Evolutionary conservation across 1,140 invertebrate genomes (phyloP).

Genomic region (Colletes latitarsis): DNA sequence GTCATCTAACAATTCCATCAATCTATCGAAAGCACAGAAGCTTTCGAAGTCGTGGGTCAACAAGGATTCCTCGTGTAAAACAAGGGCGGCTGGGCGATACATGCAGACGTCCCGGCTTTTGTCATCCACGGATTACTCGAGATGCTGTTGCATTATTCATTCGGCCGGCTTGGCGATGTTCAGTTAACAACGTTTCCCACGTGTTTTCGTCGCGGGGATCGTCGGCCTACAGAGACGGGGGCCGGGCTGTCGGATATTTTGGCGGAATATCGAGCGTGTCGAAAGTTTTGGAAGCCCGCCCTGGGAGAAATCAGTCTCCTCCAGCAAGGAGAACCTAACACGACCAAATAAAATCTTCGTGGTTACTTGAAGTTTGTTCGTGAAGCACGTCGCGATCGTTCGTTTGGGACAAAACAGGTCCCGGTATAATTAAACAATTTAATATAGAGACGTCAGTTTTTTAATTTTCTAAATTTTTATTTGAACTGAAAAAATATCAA

Average conservation of each 20-base stretch:
- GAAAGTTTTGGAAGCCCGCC: conserved; percentile 31
- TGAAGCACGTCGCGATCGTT: conserved; percentile 32
- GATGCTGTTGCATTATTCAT: conserved; percentile 58
- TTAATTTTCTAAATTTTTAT: too few relatives aligned
- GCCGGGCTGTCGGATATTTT: conserved; percentile 42
- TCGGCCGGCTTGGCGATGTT: conserved; percentile 48
- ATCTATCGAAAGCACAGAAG: background rate
- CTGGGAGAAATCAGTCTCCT: conserved; percentile 39
- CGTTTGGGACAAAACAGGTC: background rate
- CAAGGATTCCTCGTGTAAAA: conserved; percentile 30
- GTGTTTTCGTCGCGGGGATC: conserved; percentile 47
- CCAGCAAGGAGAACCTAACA: background rate
- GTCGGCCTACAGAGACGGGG: conserved; percentile 49
- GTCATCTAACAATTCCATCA: background rate
- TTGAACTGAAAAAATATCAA: too few relatives aligned
- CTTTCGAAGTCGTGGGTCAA: conserved; percentile 30
- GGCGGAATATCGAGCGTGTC: conserved; percentile 48
- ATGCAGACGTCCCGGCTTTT: conserved; percentile 31
- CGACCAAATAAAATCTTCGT: background rate
- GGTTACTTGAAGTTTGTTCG: conserved; percentile 35
- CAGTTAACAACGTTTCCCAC: conserved; percentile 54
- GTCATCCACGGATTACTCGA: conserved; percentile 47
- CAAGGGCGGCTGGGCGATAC: conserved; percentile 29
- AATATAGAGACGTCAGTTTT: too few relatives aligned
- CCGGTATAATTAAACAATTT: background rate